phyloP scores from a whole-genome alignment of 2,888 invertebrate genomes.

The Drosophila mimetica region DNA sequence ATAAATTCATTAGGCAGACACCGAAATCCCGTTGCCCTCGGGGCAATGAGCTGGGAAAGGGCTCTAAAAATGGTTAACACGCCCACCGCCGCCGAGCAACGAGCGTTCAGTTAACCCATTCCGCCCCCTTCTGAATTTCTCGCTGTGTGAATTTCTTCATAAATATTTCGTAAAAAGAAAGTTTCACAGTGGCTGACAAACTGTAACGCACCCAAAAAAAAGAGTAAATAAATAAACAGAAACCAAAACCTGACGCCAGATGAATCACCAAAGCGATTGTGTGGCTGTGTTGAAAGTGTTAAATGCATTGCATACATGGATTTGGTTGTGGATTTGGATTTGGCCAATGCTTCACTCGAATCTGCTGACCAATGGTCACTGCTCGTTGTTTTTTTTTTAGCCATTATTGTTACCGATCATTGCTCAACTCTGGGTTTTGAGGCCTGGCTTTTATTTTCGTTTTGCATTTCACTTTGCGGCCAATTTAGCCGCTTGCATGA shows the following conservation, averaged over 20 bases:
- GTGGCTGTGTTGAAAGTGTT: constrained; percentile 69
- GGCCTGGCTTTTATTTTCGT: constrained; percentile 42
- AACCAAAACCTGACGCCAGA: constrained; percentile 37
- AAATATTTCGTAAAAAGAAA: constrained; percentile 71
- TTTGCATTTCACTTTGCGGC: constrained; percentile 70
- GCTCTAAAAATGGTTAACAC: constrained; percentile 59
- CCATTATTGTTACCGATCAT: constrained; percentile 42
- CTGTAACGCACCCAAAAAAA: constrained; percentile 68
- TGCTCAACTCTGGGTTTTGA: constrained; percentile 52
- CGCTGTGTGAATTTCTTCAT: constrained; percentile 65
- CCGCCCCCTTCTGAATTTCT: constrained; percentile 4
- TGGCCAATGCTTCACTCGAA: constrained; percentile 44
- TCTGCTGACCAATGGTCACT: constrained; percentile 53
- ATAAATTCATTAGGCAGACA: constrained; percentile 61
- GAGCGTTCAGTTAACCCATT: constrained; percentile 1
- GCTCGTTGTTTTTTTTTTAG: constrained; percentile 14
- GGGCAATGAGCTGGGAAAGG: constrained; percentile 50
- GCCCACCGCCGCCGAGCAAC: constrained; percentile 45
- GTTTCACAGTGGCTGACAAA: constrained; percentile 62
- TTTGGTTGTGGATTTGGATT: constrained; percentile 14
- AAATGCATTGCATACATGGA: constrained; percentile 65
- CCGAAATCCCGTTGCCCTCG: constrained; percentile 40
- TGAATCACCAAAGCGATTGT: constrained; percentile 62
- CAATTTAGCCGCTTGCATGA: constrained; percentile 51
- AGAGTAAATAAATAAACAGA: constrained; percentile 35